These are phyloP conservation scores for Matsumyia berberina DNA, from an alignment of 2,888 invertebrate genomes.

Conservation along the genomic window DNA sequence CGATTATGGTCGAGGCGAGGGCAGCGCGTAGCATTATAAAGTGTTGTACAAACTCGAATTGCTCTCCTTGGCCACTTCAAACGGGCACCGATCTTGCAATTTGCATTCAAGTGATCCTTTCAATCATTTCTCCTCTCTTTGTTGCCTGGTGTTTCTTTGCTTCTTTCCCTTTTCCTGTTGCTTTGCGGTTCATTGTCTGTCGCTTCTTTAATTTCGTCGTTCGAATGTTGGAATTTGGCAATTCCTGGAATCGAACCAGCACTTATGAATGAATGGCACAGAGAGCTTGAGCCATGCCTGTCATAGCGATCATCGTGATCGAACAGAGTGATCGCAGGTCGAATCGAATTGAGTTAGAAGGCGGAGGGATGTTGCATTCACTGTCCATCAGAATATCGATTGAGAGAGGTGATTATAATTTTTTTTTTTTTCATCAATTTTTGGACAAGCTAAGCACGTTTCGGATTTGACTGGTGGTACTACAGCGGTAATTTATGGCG, in stretches of 20 bases:
- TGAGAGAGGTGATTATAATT: conserved; percentile 11
- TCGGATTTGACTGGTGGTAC: conserved; percentile 56
- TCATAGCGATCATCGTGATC: conserved; percentile 64
- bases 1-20: conserved; percentile 39
- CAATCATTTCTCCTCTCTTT: conserved; percentile 59
- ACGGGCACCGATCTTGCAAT: conserved; percentile 72
- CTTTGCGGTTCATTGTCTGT: no score
- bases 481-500: conserved; percentile 69
- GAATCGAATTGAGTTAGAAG: conserved; percentile 62
- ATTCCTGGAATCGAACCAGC: conserved; percentile 70
- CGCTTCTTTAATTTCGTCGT: not conserved
- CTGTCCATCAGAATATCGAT: conserved; percentile 57
- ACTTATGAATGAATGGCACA: conserved; percentile 74
- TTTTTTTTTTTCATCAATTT: conserved; percentile 9
- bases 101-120: conserved; percentile 76
- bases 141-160: conserved; percentile 6
- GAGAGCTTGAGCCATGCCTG: conserved; percentile 58
- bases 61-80: conserved; percentile 70
- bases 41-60: conserved; percentile 68
- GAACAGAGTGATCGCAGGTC: conserved; percentile 48
- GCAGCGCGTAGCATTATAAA: conserved; percentile 34
- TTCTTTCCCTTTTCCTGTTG: not conserved
- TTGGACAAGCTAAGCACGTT: conserved; percentile 68
- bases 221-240: conserved; percentile 59
- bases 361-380: conserved; percentile 20